phyloP scores from a whole-genome alignment of 2,797 vertebrate genomes.

The Schizothorax lantsangensis region DNA sequence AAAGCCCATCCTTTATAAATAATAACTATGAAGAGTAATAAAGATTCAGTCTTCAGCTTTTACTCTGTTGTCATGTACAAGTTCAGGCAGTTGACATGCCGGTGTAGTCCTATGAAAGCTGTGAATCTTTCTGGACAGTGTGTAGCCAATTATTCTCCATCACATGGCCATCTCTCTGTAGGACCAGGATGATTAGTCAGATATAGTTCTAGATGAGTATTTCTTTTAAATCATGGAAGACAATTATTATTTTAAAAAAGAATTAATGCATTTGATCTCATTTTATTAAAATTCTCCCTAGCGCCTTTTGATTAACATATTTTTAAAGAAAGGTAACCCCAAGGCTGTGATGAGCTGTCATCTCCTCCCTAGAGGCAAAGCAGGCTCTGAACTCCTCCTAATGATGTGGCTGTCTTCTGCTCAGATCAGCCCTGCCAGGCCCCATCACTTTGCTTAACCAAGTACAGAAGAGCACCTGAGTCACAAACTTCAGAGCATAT shows the following conservation, averaged over 20 bases:
- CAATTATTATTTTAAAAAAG: conserved; percentile 59
- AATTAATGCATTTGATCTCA: conserved; percentile 67
- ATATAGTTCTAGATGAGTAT: conserved; percentile 37
- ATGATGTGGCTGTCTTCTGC: conserved; percentile 82
- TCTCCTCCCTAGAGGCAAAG: conserved; percentile 76
- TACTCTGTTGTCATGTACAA: conserved; percentile 5
- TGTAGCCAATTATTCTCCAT: conserved; percentile 41
- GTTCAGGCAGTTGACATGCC: conserved; percentile 19
- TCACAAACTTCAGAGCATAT: conserved; percentile 32
- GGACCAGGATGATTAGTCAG: conserved; percentile 45
- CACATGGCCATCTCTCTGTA: conserved; percentile 21
- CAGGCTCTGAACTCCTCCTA: conserved; percentile 76
- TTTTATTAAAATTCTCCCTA: conserved; percentile 75
- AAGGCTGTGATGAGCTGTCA: conserved; percentile 78
- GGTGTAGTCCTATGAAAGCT: conserved; percentile 1
- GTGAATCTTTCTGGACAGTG: conserved; percentile 27
- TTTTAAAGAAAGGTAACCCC: conserved; percentile 77
- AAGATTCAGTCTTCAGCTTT: conserved; percentile 15
- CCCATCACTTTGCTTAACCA: conserved; percentile 80
- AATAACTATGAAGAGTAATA: not conserved
- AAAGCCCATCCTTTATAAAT: conserved; percentile 43
- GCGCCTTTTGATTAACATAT: conserved; percentile 78
- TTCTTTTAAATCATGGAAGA: conserved; percentile 53
- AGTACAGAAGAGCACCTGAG: conserved; percentile 57
- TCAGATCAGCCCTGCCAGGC: conserved; percentile 73